Percentiles rank a stretch among this genome's conserved stretches.
phyloP scores from a whole-genome alignment of 2,113 vertebrate genomes.

The Craseonycteris thonglongyai region DNA sequence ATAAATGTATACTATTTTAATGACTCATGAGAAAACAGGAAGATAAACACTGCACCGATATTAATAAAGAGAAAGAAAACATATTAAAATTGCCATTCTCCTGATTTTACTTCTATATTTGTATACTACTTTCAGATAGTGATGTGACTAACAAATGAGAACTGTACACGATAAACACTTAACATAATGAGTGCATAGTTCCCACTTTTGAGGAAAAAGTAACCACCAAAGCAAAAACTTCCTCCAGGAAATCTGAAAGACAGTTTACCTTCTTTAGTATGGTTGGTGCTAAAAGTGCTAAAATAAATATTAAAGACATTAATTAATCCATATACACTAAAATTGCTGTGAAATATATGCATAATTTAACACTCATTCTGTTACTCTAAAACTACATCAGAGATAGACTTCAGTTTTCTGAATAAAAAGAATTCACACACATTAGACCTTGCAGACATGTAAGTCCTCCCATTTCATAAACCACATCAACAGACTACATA shows the following conservation, averaged over 20 bases:
- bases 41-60: not conserved
- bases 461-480: not conserved
- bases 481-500: not conserved
- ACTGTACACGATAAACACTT: not conserved
- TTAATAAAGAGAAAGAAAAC: not conserved
- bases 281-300: not conserved
- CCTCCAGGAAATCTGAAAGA: not conserved
- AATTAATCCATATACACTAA: not conserved
- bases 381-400: not conserved
- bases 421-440: not conserved
- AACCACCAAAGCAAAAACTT: not conserved
- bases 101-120: not conserved
- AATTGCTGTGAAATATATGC: not conserved
- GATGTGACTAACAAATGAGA: not conserved
- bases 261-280: not conserved
- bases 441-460: not conserved
- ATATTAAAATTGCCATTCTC: not conserved
- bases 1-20: not conserved
- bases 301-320: conserved; percentile 10
- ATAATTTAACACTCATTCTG: not conserved
- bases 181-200: not conserved
- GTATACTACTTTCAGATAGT: not conserved
- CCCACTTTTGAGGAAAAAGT: not conserved
- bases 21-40: not conserved
- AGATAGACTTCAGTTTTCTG: not conserved